These are phyloP conservation scores for Prunella fulvescens DNA, from an alignment of 2,113 vertebrate genomes.

Conservation along the genomic window DNA sequence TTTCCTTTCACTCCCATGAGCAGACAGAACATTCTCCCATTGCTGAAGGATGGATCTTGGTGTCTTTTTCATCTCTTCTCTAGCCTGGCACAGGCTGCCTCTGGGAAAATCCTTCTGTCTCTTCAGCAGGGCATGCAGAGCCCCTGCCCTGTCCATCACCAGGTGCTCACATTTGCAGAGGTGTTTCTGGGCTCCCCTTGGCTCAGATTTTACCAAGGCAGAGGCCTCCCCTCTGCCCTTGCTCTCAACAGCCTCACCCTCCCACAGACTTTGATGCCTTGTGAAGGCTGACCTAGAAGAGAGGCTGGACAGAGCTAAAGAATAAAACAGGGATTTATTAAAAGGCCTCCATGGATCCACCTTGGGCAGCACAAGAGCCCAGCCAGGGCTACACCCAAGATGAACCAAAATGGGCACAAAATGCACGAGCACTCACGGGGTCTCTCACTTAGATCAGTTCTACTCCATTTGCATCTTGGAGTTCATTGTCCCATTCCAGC, in stretches of 20 bases:
- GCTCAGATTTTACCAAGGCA: background rate
- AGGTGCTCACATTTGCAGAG: accelerated
- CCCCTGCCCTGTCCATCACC: background rate
- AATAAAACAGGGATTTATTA: background rate
- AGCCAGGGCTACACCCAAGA: background rate
- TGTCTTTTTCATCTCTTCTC: background rate
- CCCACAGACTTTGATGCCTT: background rate
- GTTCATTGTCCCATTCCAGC: background rate
- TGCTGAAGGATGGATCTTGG: background rate
- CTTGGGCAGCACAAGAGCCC: background rate
- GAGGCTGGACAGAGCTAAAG: background rate
- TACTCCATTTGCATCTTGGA: background rate
- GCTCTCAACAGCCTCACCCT: background rate
- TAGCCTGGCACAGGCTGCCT: background rate
- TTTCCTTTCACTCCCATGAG: background rate
- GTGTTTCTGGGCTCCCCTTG: background rate
- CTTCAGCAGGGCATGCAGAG: background rate
- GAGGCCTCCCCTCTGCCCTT: background rate
- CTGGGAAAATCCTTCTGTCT: background rate
- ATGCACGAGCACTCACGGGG: accelerated
- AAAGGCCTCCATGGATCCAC: background rate
- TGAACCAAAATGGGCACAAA: background rate
- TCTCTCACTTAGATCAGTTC: background rate
- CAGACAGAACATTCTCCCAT: background rate
- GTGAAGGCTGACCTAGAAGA: background rate